Conservation (phyloP, 2,888 invertebrate genomes). For the Charanyca ferruginea region DNA sequence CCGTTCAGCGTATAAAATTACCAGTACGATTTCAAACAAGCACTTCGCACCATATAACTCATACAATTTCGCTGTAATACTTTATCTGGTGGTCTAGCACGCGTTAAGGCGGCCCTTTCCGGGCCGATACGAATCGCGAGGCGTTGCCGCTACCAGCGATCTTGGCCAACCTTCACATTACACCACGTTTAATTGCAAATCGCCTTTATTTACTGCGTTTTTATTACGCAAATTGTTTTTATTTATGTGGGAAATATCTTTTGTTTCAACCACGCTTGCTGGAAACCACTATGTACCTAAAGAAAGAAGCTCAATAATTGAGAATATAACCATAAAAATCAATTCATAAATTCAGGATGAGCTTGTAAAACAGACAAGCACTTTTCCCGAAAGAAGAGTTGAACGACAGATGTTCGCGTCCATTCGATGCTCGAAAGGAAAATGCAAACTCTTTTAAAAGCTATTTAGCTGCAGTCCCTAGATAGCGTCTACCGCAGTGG, state of each 20-base stretch:
- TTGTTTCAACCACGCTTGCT: not conserved
- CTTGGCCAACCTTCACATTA: slow-evolving; percentile 81
- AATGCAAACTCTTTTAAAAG: slow-evolving; percentile 85
- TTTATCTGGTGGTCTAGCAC: slow-evolving; percentile 80
- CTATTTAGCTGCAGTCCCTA: slow-evolving; percentile 85
- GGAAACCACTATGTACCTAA: not conserved
- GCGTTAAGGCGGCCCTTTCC: slow-evolving; percentile 80
- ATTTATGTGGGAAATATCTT: slow-evolving; percentile 28
- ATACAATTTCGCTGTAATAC: slow-evolving; percentile 77
- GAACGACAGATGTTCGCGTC: slow-evolving; percentile 64
- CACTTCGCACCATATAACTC: slow-evolving; percentile 81
- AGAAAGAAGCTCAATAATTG: not conserved
- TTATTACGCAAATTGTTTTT: slow-evolving; percentile 58
- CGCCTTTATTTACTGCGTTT: slow-evolving; percentile 78
- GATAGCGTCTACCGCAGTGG: slow-evolving; percentile 83
- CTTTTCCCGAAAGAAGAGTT: slow-evolving; percentile 50
- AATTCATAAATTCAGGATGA: slow-evolving; percentile 39
- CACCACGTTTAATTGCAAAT: slow-evolving; percentile 82
- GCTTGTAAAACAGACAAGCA: slow-evolving; percentile 46
- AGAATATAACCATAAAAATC: slow-evolving; percentile 21
- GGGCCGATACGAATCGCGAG: slow-evolving; percentile 82
- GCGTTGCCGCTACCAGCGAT: slow-evolving; percentile 82
- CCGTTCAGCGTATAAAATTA: slow-evolving; percentile 69
- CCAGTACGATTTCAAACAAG: slow-evolving; percentile 78
- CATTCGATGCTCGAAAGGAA: slow-evolving; percentile 72